These are phyloP conservation scores for Carcharodon carcharias DNA, from an alignment of 2,797 vertebrate species.

Conservation along the genomic window DNA sequence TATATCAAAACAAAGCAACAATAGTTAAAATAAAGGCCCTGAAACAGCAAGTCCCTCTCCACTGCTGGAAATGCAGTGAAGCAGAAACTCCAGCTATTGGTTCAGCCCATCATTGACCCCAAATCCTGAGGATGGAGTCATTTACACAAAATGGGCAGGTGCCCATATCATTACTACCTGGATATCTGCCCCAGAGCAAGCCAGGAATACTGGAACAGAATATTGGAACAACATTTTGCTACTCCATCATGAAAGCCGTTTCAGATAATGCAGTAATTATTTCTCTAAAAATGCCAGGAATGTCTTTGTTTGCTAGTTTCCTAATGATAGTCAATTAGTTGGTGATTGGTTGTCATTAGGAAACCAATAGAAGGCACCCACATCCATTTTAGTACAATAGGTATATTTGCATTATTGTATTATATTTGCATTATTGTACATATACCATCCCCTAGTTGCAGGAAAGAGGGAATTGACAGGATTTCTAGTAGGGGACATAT, in stretches of 20 bases:
- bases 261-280: neutral
- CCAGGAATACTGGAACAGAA: neutral
- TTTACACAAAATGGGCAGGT: neutral
- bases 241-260: neutral
- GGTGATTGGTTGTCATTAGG: neutral
- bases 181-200: neutral
- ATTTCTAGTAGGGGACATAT: neutral
- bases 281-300: neutral
- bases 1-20: neutral
- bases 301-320: neutral
- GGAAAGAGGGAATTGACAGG: neutral
- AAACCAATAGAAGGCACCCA: neutral
- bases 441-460: neutral
- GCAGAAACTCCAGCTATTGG: neutral
- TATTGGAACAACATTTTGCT: neutral
- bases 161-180: neutral
- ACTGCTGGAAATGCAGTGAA: neutral
- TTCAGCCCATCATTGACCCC: neutral
- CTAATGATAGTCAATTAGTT: neutral
- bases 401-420: neutral
- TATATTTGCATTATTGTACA: neutral
- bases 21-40: neutral
- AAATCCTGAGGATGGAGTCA: neutral
- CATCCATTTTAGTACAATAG: neutral
- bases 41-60: neutral